These are phyloP conservation scores for Gonatopus flavifemur DNA, from an alignment of 1,140 invertebrate genomes.

Conservation along the genomic window DNA sequence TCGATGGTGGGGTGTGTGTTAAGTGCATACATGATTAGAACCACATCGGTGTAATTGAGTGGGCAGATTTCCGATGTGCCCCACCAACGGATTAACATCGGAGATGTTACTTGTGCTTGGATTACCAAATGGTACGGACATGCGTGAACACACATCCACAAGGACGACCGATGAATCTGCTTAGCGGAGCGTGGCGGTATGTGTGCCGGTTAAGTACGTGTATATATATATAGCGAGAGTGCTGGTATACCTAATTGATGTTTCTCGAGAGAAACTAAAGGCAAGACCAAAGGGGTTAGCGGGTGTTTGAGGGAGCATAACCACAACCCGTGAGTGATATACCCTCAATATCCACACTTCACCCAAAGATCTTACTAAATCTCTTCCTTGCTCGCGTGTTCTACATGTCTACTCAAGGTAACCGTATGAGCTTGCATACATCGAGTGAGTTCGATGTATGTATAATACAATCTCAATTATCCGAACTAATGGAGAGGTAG, in stretches of 20 bases:
- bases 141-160: constrained; percentile 24
- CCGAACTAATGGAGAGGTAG: background rate
- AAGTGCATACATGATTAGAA: constrained; percentile 36
- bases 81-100: constrained; percentile 37
- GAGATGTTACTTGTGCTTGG: constrained; percentile 30
- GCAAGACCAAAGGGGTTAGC: background rate
- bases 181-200: background rate
- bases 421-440: constrained; percentile 29
- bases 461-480: background rate
- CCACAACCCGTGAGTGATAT: constrained; percentile 50
- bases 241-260: constrained; percentile 25
- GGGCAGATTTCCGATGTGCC: constrained; percentile 46
- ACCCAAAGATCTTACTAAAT: constrained; percentile 51
- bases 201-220: background rate
- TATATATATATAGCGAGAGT: constrained; percentile 9
- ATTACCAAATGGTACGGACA: constrained; percentile 34
- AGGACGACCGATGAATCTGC: constrained; percentile 12
- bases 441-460: background rate
- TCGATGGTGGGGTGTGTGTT: constrained; percentile 30
- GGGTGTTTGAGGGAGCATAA: constrained; percentile 21
- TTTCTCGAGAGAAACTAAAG: constrained; percentile 22
- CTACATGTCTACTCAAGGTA: constrained; percentile 20
- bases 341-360: constrained; percentile 53
- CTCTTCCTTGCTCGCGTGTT: constrained; percentile 34
- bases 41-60: constrained; percentile 40